Evolutionary conservation across 2,113 vertebrate species (phyloP), one percentile per base, ranked within the genome.

Genomic region (Rhodinocichla rosea): DNA sequence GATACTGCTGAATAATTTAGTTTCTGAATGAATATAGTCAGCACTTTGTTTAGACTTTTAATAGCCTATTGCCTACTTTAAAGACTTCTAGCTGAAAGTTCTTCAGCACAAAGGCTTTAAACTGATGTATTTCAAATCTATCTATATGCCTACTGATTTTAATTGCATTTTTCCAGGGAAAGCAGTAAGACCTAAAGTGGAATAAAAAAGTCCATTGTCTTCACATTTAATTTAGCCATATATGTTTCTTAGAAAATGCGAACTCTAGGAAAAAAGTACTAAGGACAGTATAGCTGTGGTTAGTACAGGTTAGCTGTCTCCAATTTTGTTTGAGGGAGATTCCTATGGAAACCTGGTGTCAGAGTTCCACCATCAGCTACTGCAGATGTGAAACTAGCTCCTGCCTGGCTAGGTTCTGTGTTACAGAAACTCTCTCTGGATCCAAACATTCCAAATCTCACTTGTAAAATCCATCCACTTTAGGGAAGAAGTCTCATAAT

Each of bases 1-100:
- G 80, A 93, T 94, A 64, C 71, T 75, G 68, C 45, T 93, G 83
- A 96, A 95, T 92, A 92, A 97, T 93, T 97, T 93, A 74, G 89
- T 74, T 88, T 88, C 86, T 47, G 83, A 90, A 92, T 78, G 52
- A 83, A 90, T 90, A 83, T 63, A 96, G 86, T 87, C 91, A 94
- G 83, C 89, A 91, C 64, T 91, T 96, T 89, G 69, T 91, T 96
- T 94, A 89, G 77, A 52, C 62, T 95, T 92, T 86, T 88, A 90
- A 89, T 89, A 83, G 83, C 32, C 69, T 89, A 63, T 52, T 87
- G 76, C 89, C 83, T 71, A 56, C 80, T 94, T 86, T 83, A 87
- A 88, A 88, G 90, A 86, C 45, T 90, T 90, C 33, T 50, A 83
- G 42, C 68, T 70, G 42, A 35, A 92, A 86, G 30, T 84, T 80